phyloP scores from a whole-genome alignment of 2,797 vertebrate genomes.

The Aulostomus chinensis region DNA sequence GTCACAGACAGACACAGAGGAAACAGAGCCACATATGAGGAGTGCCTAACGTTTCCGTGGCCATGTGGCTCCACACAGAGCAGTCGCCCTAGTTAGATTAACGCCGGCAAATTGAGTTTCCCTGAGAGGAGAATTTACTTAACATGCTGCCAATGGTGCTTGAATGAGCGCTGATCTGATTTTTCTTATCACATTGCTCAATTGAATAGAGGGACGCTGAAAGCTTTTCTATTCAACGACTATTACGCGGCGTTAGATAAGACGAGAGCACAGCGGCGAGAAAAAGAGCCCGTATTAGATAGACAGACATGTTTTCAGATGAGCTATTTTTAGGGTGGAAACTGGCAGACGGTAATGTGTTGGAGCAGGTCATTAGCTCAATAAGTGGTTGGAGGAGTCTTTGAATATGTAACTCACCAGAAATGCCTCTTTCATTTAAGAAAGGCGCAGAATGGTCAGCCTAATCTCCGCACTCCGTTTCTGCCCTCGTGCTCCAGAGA shows the following conservation, averaged over 20 bases:
- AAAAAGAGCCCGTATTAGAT: constrained; percentile 60
- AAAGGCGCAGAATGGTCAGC: constrained; percentile 26
- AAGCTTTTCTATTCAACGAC: constrained; percentile 71
- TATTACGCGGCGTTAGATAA: constrained; percentile 64
- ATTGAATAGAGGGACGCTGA: constrained; percentile 64
- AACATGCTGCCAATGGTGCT: constrained; percentile 70
- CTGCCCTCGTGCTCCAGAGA: constrained; percentile 7
- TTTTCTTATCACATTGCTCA: constrained; percentile 75
- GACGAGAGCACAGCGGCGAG: constrained; percentile 39
- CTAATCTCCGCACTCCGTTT: constrained; percentile 35
- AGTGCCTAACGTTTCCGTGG: constrained; percentile 40
- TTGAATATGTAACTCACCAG: constrained; percentile 66
- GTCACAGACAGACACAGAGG: constrained; percentile 36
- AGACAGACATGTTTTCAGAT: constrained; percentile 56
- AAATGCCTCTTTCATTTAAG: constrained; percentile 59
- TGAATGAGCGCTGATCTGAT: constrained; percentile 75
- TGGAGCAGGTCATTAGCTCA: constrained; percentile 75
- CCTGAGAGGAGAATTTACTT: constrained; percentile 75
- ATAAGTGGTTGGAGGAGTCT: constrained; percentile 67
- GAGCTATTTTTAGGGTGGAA: constrained; percentile 65
- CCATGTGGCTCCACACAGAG: constrained; percentile 46
- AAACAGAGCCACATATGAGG: constrained; percentile 25
- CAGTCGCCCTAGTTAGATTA: constrained; percentile 65
- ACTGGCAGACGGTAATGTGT: constrained; percentile 66
- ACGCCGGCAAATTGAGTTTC: constrained; percentile 70